Evolutionary conservation across 2,797 vertebrate genomes (phyloP).

Genomic region (Falco columbarius): DNA sequence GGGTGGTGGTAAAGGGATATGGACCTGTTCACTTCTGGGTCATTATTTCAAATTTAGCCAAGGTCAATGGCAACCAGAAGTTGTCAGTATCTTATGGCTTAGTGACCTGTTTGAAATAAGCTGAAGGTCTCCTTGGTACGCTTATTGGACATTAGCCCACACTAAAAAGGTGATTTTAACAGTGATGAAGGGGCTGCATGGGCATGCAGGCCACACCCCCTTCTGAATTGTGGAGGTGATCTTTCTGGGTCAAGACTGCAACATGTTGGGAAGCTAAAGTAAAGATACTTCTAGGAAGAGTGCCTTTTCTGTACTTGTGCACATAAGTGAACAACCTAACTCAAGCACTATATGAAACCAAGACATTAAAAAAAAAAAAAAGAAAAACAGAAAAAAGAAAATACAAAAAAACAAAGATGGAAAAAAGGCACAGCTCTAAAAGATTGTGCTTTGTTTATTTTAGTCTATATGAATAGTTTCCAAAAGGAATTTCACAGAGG

Average conservation of each 20-base stretch:
- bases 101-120: not conserved
- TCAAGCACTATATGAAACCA: not conserved
- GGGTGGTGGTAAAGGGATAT: conserved; percentile 11
- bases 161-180: not conserved
- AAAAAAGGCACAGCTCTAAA: not conserved
- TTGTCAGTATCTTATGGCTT: not conserved
- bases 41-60: conserved; percentile 24
- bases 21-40: not conserved
- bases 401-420: accelerated
- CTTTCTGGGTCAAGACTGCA: not conserved
- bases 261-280: not conserved
- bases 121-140: not conserved
- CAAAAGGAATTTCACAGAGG: not conserved
- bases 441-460: not conserved
- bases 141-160: not conserved
- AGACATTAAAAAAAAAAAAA: not conserved
- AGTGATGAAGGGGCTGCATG: accelerated
- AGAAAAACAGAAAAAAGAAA: accelerated
- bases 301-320: not conserved
- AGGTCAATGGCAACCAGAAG: not conserved
- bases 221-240: not conserved
- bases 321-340: not conserved
- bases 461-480: not conserved
- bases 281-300: not conserved
- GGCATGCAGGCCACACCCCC: not conserved